Evolutionary conservation across 2,888 invertebrate genomes (phyloP), one percentile per base, ranked within the genome.

Genomic region (Rapana venosa): DNA sequence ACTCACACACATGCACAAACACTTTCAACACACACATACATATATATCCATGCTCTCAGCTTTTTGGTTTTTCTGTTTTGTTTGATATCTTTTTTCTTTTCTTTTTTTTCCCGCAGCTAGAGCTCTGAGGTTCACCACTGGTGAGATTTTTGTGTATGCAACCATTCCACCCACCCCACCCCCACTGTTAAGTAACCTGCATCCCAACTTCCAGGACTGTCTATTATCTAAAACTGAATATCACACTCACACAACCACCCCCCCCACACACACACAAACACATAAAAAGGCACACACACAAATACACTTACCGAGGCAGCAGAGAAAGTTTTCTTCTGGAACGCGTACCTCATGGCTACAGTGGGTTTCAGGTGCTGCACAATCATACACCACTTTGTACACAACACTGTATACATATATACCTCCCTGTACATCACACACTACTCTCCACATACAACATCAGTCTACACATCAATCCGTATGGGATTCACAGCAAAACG

Each of bases 351-450:
- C 61, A 58, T 86, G 30, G 86, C n/a, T 0, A 66, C 61, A 35
- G 86, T 66, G 32, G 86, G 86, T 11, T 86, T 86, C 86, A 86
- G 35, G 61, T 86, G 58, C 86, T 86, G 86, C 86, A 86, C 61
- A 32, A 85, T 1, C 26, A 47, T 8, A 47, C 47, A 81, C 22
- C 79, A 79, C 35, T 35, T 26, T 74, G n/a, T 61, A 61, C 15
- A 61, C 61, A 15, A 61, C 61, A 32, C 32, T 32, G 32, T 32
- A 32, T 35, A 79, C 32, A 20, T 13, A 35, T 11, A 79, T 32
- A 13, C 13, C 30, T 77, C 8, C n/a, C n/a, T n/a, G n/a, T n/a
- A n/a, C n/a, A n/a, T n/a, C 47, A 47, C 47, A 47, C 47, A 47
- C 4, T 47, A 47, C 47, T 47, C 47, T 47, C 47, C 8, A 47